Evolutionary conservation across 2,113 vertebrate genomes (phyloP).

Genomic region (Chlorodrepanis virens): DNA sequence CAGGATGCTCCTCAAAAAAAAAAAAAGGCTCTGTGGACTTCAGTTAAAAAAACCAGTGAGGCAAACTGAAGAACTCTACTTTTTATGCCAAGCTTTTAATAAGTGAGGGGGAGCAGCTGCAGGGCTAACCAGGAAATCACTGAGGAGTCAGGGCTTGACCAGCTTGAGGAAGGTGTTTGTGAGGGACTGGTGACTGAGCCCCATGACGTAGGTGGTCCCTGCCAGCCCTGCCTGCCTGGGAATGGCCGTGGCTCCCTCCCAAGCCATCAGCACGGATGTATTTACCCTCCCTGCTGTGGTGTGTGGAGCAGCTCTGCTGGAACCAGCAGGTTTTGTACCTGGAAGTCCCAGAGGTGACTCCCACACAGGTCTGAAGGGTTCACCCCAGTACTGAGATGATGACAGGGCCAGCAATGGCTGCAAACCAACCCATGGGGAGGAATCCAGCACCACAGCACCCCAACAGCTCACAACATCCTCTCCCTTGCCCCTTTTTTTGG

Average conservation of each 20-base stretch:
- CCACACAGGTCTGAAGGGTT: neutral
- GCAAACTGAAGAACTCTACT: neutral
- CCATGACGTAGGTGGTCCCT: neutral
- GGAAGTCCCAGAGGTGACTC: neutral
- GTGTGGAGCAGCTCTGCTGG: neutral
- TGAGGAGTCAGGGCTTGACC: neutral
- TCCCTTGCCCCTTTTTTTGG: neutral
- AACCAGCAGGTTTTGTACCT: neutral
- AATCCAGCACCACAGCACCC: neutral
- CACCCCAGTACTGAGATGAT: neutral
- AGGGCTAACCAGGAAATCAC: neutral
- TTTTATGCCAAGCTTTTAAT: neutral
- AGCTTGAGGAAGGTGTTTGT: conserved; percentile 41
- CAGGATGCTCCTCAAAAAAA: neutral
- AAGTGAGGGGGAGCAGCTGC: conserved; percentile 12
- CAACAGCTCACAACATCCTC: neutral
- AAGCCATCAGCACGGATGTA: neutral
- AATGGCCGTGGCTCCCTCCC: neutral
- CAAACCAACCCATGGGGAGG: fast-evolving
- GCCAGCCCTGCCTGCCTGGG: neutral
- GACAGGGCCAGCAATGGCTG: neutral
- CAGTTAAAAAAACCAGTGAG: neutral
- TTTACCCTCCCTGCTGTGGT: neutral
- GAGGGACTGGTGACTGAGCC: conserved; percentile 36
- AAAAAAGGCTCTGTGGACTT: neutral